Base-by-base conservation (phyloP, 2,888 invertebrate species). In the Lasioglossum calceatum region DNA sequence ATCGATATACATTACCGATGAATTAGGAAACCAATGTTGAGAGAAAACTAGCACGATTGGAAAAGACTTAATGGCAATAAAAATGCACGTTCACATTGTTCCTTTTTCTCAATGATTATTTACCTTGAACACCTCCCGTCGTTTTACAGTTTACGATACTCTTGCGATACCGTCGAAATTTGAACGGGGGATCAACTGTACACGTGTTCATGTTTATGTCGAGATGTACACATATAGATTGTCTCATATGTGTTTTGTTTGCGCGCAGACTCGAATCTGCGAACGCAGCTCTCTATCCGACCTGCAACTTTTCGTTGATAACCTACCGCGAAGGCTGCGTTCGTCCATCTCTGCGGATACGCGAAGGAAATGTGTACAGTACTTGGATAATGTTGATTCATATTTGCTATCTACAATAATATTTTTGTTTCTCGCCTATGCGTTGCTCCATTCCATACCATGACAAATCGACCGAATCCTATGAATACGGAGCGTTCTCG, bases 61-160 rank as follows among this genome's bases (percentile, higher is more conserved):
- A 84, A 83, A 77, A 86, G 82, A 89, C 74, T 90, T 90, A 90
- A 90, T 90, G 90, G 90, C 90, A 90, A 90, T 90, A 90, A 90
- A 90, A 81, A 77, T 90, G 90, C 90, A 90, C 89, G 85, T 82
- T 84, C 88, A 76, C 64, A 82, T 42, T 58, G 47, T 64, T 73
- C 42, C 79, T 54, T 79, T 77, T 61, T 44, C 44, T 71, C 23
- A 16, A 71, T 77, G 4, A 61, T 71, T 74, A 71, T 82, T 12
- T 14, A 61, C 54, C 64, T 58, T 27, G n/a, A 42, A 71, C n/a
- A 42, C 42, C 42, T n/a, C 42, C 71, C 42, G 14, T 16, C 42
- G 42, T n/a, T 71, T 23, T 36, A 19, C 7, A 7, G 19, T 71
- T 10, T 64, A 5, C 16, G 32, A 36, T 16, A 32, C 7, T 32